These are phyloP conservation scores for Gerris buenoi DNA, from an alignment of 1,140 invertebrate species.

Conservation along the genomic window DNA sequence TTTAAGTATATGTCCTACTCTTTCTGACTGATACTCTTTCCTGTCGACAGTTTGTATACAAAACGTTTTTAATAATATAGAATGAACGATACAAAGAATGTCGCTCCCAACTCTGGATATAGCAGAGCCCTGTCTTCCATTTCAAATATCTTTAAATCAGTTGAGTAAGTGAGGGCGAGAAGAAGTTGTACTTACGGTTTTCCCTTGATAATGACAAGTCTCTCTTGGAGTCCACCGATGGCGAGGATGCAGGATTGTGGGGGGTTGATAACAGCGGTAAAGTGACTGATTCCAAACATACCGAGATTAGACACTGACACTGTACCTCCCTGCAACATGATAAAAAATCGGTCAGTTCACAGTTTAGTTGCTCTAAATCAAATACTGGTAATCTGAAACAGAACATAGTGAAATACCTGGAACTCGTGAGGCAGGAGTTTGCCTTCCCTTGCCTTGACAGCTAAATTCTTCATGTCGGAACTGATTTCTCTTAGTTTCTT, in stretches of 20 bases:
- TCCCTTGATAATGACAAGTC: conserved; percentile 36
- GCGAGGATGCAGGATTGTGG: conserved; percentile 81
- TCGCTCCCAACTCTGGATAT: too few relatives aligned
- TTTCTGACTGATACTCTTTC: too few relatives aligned
- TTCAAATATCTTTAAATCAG: too few relatives aligned
- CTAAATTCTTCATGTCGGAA: conserved; percentile 67
- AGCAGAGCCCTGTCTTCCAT: too few relatives aligned
- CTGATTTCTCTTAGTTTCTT: conserved; percentile 86
- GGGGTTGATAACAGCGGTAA: conserved; percentile 81
- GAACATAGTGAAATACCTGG: too few relatives aligned
- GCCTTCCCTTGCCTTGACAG: conserved; percentile 77
- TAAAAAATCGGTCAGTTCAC: too few relatives aligned
- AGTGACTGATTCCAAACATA: conserved; percentile 86
- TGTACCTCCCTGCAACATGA: conserved; percentile 59
- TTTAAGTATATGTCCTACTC: too few relatives aligned
- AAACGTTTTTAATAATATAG: too few relatives aligned
- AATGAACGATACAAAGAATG: too few relatives aligned
- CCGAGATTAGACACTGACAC: conserved; percentile 90
- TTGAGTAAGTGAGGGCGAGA: too few relatives aligned
- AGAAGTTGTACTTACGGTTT: neutral
- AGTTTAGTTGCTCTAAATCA: conserved; percentile 4
- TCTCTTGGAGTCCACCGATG: conserved; percentile 50
- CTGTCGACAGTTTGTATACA: too few relatives aligned
- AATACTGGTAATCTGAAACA: neutral
- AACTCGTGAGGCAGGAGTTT: conserved; percentile 95